Evolutionary conservation across 2,888 invertebrate species (phyloP), one percentile per base, ranked within the genome.

Genomic region (Notocelia uddmanniana): DNA sequence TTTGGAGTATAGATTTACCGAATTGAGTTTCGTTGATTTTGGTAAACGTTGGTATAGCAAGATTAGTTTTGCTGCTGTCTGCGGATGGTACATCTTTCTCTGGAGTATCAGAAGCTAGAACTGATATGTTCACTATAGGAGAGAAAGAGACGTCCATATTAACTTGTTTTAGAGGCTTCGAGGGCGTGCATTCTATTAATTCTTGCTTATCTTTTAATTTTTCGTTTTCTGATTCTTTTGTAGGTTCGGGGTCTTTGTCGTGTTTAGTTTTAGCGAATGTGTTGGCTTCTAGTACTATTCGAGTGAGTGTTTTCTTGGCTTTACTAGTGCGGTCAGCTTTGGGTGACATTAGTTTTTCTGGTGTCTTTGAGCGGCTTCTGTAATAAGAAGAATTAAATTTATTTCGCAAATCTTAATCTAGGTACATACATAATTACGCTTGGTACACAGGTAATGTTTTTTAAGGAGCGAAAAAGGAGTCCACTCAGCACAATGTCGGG

Each of bases 231-330:
- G 59, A 26, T 1, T 73, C 45, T 2, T 6, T 69, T n/a, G 71
- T 59, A 1, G 45, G 15, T 67, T 87, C 86, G 0, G 76, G 69
- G 41, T 89, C 87, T 31, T 81, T 79, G 37, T 90, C 90, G 21
- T 80, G 79, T 75, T 90, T 92, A 0, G 88, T 85, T 86, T 90
- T 92, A 3, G 91, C 86, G 58, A 91, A 90, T 0, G 92, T 80
- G 67, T 93, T 94, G 5, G 91, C 88, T 84, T 94, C 94, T 54
- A 94, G 75, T 0, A 94, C 94, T 23, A 90, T 80, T 74, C 94
- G 85, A 0, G 92, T 89, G 1, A 94, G 79, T 0, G 94, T 88
- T 77, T 91, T 94, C 68, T 87, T 91, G 67, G 79, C 76, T 72
- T 85, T 85, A 19, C 81, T 80, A 1, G 86, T 78, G 3, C 81